Conservation (phyloP, 2,888 invertebrate species). For the Philereme vetulata region DNA sequence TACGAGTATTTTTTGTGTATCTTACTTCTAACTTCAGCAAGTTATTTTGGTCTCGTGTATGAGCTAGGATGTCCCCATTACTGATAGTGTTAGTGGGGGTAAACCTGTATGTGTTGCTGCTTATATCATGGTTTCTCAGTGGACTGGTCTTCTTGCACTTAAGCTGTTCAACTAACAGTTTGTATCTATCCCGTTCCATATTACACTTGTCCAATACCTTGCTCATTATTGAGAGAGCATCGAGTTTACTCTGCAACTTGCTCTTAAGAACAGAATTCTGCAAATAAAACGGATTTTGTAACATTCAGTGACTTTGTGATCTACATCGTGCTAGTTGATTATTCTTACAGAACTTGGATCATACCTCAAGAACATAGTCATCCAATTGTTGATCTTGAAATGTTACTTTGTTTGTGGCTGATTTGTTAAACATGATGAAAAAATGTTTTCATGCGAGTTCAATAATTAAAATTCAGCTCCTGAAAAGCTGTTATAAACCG, state of each 20-base stretch:
- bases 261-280: conserved; percentile 86
- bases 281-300: conserved; percentile 30
- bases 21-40: conserved; percentile 79
- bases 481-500: neutral
- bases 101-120: conserved; percentile 56
- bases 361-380: conserved; percentile 75
- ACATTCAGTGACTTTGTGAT: neutral
- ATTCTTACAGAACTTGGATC: neutral
- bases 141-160: conserved; percentile 73
- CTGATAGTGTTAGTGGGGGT: conserved; percentile 75
- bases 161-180: conserved; percentile 91
- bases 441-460: neutral
- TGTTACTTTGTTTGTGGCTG: conserved; percentile 59
- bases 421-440: conserved; percentile 33
- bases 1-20: neutral
- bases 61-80: conserved; percentile 83
- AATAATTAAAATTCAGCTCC: neutral
- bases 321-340: neutral
- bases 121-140: conserved; percentile 48
- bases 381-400: conserved; percentile 77
- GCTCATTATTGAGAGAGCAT: conserved; percentile 91
- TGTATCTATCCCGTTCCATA: conserved; percentile 91
- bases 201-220: conserved; percentile 91
- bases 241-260: conserved; percentile 91
- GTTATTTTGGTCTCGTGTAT: conserved; percentile 84